Percentiles rank a stretch among this genome's conserved stretches.
Evolutionary conservation across 2,113 vertebrate species (phyloP).

Genomic region (Petrocephalus microphthalmus): DNA sequence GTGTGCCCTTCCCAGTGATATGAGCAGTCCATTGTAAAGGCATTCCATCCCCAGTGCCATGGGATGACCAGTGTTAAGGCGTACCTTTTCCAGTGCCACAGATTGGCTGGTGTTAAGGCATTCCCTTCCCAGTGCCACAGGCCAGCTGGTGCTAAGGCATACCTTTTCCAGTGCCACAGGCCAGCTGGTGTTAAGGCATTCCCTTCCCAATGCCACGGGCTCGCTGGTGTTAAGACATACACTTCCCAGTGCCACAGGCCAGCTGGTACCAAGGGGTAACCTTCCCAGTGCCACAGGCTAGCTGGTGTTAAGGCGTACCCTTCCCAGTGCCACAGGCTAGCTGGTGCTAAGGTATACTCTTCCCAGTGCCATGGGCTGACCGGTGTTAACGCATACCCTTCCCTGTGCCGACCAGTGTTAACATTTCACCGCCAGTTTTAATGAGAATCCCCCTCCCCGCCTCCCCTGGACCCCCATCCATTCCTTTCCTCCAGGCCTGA

Average conservation of each 20-base stretch:
- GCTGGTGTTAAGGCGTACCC: background rate
- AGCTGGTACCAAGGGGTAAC: background rate
- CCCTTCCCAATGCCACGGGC: background rate
- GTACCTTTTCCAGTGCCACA: background rate
- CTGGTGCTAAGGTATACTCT: background rate
- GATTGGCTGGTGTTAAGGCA: background rate
- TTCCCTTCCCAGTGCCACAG: background rate
- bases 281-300: background rate
- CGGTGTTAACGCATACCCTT: background rate
- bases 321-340: background rate
- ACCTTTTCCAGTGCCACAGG: background rate
- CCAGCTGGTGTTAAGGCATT: background rate
- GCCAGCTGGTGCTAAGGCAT: background rate
- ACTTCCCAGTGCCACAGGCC: background rate
- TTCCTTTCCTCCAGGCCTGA: conserved; percentile 35
- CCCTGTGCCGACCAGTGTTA: background rate
- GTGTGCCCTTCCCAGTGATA: background rate
- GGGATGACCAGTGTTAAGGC: background rate
- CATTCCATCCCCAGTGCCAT: background rate
- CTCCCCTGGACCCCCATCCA: conserved; percentile 27
- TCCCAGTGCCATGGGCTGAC: background rate
- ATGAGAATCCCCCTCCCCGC: conserved; percentile 33
- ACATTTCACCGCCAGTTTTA: conserved; percentile 32
- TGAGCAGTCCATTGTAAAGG: background rate
- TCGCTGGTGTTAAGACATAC: background rate